These are phyloP conservation scores for Etheostoma nigrum DNA, from an alignment of 2,797 vertebrate genomes.

Conservation along the genomic window DNA sequence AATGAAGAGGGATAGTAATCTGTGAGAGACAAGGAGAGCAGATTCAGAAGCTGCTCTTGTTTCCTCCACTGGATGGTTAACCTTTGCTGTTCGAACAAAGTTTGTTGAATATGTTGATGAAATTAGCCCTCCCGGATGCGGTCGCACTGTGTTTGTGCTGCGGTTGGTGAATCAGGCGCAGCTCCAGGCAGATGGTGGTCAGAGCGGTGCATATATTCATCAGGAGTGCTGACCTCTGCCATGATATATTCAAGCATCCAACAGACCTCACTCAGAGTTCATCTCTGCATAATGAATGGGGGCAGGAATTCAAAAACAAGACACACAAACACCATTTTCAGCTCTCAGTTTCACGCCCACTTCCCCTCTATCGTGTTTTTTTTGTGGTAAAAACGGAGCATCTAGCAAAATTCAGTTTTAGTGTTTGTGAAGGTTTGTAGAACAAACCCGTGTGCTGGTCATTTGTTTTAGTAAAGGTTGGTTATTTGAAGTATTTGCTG, in stretches of 20 bases:
- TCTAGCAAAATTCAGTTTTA: not conserved
- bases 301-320: slow-evolving; percentile 72
- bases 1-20: slow-evolving; percentile 73
- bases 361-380: not conserved
- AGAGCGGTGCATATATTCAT: slow-evolving; percentile 82
- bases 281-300: slow-evolving; percentile 79
- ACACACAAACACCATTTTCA: slow-evolving; percentile 49
- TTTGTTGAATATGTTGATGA: slow-evolving; percentile 88
- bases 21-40: slow-evolving; percentile 41
- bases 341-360: slow-evolving; percentile 12
- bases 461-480: slow-evolving; percentile 7
- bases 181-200: slow-evolving; percentile 82
- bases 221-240: slow-evolving; percentile 75
- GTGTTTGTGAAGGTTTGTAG: slow-evolving; percentile 2
- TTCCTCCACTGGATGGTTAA: slow-evolving; percentile 66
- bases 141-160: slow-evolving; percentile 73
- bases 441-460: not conserved
- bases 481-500: slow-evolving; percentile 12
- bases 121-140: slow-evolving; percentile 79
- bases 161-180: slow-evolving; percentile 70
- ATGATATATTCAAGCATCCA: slow-evolving; percentile 63
- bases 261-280: slow-evolving; percentile 60
- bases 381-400: slow-evolving; percentile 22
- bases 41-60: slow-evolving; percentile 59
- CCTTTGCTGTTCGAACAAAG: slow-evolving; percentile 70